Conservation (phyloP, 1,140 invertebrate species). For the Zaprionus ornatus region DNA sequence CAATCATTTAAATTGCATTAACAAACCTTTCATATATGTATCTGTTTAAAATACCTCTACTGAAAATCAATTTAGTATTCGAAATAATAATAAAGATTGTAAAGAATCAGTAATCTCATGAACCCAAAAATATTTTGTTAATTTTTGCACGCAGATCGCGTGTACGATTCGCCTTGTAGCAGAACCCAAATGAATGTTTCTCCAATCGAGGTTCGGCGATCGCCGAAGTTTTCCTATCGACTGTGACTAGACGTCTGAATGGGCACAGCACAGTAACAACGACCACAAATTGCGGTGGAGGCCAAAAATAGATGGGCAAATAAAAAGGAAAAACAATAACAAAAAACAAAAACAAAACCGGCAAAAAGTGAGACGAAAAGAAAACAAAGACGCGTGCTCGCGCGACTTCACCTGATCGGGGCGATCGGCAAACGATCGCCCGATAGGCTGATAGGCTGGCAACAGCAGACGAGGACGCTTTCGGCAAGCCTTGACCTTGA, state of each 20-base stretch:
- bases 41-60: too few relatives aligned
- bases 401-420: conserved; percentile 40
- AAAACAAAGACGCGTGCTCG: conserved; percentile 67
- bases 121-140: neutral
- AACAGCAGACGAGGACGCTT: conserved; percentile 40
- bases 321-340: neutral
- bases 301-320: conserved; percentile 1
- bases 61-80: too few relatives aligned
- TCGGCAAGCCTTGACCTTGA: conserved; percentile 64
- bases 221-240: conserved; percentile 9
- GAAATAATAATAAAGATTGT: neutral
- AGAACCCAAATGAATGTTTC: neutral
- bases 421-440: neutral
- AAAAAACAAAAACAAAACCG: neutral
- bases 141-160: neutral
- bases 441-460: conserved; percentile 45
- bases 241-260: conserved; percentile 9
- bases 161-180: neutral
- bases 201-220: neutral
- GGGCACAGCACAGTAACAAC: conserved; percentile 6
- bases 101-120: neutral
- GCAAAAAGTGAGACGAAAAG: conserved; percentile 36
- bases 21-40: too few relatives aligned
- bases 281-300: neutral
- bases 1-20: too few relatives aligned